A percentile compares a stretch with the other conserved stretches of the same genome.
Evolutionary conservation across 2,888 invertebrate species (phyloP).

Genomic region (Gymnocheta viridis): DNA sequence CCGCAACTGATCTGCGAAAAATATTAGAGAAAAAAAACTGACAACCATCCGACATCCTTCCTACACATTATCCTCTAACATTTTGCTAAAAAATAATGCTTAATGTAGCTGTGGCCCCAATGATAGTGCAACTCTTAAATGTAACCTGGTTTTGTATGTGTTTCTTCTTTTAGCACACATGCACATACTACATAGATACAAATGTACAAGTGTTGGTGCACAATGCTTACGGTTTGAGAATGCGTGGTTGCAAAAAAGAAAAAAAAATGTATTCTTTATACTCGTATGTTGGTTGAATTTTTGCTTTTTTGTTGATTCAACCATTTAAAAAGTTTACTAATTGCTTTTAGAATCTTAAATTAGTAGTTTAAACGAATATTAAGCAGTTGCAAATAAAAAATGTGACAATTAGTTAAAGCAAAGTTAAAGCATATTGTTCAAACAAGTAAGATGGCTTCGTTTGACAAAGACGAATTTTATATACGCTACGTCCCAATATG

Average conservation of each 20-base stretch:
- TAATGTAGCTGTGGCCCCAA: neutral
- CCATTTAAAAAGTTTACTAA: conserved; percentile 46
- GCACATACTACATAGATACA: neutral
- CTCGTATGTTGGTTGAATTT: neutral
- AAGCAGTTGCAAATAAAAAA: conserved; percentile 11
- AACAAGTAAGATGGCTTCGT: neutral
- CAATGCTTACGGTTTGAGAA: neutral
- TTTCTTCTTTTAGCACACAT: neutral
- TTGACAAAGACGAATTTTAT: neutral
- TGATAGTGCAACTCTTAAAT: conserved; percentile 2
- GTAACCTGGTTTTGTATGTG: neutral
- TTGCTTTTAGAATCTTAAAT: conserved; percentile 58
- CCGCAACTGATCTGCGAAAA: neutral
- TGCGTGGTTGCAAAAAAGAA: conserved; percentile 5
- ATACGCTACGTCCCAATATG: conserved; percentile 2
- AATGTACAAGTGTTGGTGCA: neutral
- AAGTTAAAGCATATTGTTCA: neutral
- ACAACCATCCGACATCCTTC: neutral
- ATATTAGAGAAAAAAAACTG: neutral
- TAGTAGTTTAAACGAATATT: conserved; percentile 33
- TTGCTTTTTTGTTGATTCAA: neutral
- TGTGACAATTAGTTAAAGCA: conserved; percentile 1
- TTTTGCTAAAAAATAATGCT: conserved; percentile 7
- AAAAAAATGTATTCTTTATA: neutral
- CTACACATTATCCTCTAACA: neutral